Evolutionary conservation across 2,888 invertebrate genomes (phyloP).

Genomic region (Bellardia bayeri): DNA sequence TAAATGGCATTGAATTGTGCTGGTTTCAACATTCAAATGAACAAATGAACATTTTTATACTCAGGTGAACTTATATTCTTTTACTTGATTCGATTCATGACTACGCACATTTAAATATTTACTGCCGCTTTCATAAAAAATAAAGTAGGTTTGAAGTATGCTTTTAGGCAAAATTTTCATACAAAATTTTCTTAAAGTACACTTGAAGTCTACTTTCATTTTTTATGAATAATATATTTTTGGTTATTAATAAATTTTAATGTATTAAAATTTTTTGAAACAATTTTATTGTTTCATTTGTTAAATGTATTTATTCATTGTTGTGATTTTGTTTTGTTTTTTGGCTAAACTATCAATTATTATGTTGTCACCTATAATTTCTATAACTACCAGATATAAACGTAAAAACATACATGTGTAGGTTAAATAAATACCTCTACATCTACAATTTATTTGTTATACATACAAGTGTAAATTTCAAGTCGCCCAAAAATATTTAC

Average conservation of each 20-base stretch:
- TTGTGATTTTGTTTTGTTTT: neutral
- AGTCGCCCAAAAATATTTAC: neutral
- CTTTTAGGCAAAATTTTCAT: no score
- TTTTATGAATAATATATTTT: no score
- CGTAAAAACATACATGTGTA: neutral
- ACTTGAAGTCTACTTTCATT: no score
- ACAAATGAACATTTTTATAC: neutral
- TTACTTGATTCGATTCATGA: neutral
- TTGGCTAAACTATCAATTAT: conserved; percentile 11
- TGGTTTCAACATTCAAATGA: no score
- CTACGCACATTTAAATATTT: neutral
- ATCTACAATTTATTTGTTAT: neutral
- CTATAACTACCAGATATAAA: conserved; percentile 6
- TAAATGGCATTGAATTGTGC: neutral
- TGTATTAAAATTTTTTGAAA: neutral
- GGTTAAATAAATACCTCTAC: neutral
- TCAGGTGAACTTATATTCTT: neutral
- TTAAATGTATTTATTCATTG: neutral
- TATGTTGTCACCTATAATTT: conserved; percentile 31
- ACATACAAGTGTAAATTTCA: neutral
- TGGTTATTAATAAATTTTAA: neutral
- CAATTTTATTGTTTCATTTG: neutral
- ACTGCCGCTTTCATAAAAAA: no score
- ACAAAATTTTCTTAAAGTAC: no score
- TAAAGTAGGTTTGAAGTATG: no score